These are phyloP conservation scores for Anthopleura xanthogrammica DNA, from an alignment of 92 coral and sea anemone genomes.

Conservation along the genomic window DNA sequence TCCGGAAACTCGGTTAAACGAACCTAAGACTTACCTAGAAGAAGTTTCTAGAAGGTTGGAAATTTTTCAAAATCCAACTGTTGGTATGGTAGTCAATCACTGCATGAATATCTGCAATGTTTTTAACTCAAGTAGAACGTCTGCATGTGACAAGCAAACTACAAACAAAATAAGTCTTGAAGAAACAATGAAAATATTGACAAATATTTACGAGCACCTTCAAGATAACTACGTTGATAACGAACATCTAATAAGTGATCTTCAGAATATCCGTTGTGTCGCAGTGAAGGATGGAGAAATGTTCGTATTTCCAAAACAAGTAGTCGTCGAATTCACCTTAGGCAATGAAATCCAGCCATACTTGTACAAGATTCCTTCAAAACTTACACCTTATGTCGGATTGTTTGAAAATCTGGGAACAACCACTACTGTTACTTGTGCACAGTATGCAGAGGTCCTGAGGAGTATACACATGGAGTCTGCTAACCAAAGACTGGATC, in stretches of 20 bases:
- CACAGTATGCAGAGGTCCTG: slow-evolving; percentile 63
- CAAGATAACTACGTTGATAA: slow-evolving; percentile 6
- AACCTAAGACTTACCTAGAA: neutral
- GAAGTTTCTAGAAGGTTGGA: slow-evolving; percentile 21
- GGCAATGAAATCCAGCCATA: slow-evolving; percentile 53
- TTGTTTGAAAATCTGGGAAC: slow-evolving; percentile 56
- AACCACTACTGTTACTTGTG: slow-evolving; percentile 33
- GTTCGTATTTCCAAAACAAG: slow-evolving; percentile 41
- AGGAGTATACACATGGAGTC: slow-evolving; percentile 33
- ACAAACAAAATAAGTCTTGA: neutral
- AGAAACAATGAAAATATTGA: slow-evolving; percentile 41
- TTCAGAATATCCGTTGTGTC: slow-evolving; percentile 42
- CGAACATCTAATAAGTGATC: neutral
- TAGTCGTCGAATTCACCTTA: slow-evolving; percentile 43
- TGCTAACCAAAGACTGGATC: slow-evolving; percentile 36
- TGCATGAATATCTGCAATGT: slow-evolving; percentile 48
- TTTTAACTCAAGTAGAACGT: neutral
- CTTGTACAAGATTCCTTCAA: slow-evolving; percentile 50
- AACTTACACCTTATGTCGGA: slow-evolving; percentile 37
- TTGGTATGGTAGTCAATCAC: slow-evolving; percentile 58
- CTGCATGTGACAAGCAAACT: too few relatives aligned
- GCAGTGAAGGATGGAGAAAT: slow-evolving; percentile 52
- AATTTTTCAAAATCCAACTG: slow-evolving; percentile 41
- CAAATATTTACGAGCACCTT: slow-evolving; percentile 50
- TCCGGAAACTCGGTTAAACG: neutral